A percentile compares a stretch with the other conserved stretches of the same genome.
These are phyloP conservation scores for Spodoptera exigua DNA, from an alignment of 2,888 invertebrate species.

Conservation along the genomic window DNA sequence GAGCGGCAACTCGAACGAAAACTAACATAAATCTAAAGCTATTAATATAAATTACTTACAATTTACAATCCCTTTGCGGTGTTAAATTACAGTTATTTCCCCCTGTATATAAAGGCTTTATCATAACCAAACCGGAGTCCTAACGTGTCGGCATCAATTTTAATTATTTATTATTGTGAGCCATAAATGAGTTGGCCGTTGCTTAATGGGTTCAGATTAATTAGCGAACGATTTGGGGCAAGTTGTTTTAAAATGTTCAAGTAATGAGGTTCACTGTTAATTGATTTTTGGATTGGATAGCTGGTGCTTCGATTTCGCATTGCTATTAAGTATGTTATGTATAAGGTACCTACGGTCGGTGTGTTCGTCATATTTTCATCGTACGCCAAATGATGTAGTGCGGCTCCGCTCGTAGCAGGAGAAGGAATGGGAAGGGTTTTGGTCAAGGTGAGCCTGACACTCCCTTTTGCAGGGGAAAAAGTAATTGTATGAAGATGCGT, in stretches of 20 bases:
- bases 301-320: not conserved
- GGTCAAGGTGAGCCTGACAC: too few relatives aligned
- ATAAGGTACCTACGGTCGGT: not conserved
- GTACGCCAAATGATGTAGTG: too few relatives aligned
- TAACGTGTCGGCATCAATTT: constrained; percentile 74
- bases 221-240: constrained; percentile 47
- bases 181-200: constrained; percentile 63
- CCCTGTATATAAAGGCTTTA: constrained; percentile 74
- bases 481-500: too few relatives aligned
- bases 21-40: constrained; percentile 82
- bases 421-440: too few relatives aligned
- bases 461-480: too few relatives aligned
- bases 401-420: too few relatives aligned
- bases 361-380: not conserved
- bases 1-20: constrained; percentile 77
- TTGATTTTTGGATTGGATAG: constrained; percentile 26
- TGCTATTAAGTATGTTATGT: not conserved
- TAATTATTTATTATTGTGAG: constrained; percentile 74
- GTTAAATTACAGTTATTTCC: constrained; percentile 81
- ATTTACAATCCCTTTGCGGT: constrained; percentile 84
- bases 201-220: constrained; percentile 54
- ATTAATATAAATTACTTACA: constrained; percentile 87
- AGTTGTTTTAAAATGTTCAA: constrained; percentile 47
- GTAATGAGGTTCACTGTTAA: constrained; percentile 47
- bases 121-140: constrained; percentile 67